Conservation (phyloP, 2,797 vertebrate genomes). For the Psittacula echo region DNA sequence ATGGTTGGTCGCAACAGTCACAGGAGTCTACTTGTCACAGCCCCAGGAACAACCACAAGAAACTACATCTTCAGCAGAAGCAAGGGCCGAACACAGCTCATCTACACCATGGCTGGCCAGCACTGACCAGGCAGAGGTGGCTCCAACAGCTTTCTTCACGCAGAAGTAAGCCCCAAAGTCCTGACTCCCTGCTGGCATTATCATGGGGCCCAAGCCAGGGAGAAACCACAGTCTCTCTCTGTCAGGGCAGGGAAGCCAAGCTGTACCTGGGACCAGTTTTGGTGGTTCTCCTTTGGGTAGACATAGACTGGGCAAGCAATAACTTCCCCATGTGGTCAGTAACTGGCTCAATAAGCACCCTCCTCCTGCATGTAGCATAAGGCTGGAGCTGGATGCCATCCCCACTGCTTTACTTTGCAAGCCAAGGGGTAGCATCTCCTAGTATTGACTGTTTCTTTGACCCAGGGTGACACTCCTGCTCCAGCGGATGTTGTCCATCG, state of each 20-base stretch:
- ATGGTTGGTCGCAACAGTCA: conserved; percentile 87
- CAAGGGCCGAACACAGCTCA: not conserved
- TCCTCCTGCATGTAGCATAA: not conserved
- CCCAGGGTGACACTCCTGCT: conserved; percentile 83
- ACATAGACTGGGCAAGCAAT: not conserved
- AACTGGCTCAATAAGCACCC: not conserved
- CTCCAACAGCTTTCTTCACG: not conserved
- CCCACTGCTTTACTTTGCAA: not conserved
- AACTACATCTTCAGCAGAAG: not conserved
- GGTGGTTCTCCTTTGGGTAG: not conserved
- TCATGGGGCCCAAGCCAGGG: not conserved
- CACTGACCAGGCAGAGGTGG: not conserved
- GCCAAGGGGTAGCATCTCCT: not conserved
- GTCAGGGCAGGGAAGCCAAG: not conserved
- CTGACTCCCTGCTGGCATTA: not conserved
- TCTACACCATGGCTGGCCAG: not conserved
- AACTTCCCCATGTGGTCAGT: not conserved
- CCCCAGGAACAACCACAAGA: not conserved
- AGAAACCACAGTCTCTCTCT: not conserved
- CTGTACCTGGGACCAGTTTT: not conserved
- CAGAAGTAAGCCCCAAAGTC: conserved; percentile 61
- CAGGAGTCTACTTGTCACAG: conserved; percentile 41
- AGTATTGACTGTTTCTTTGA: not conserved
- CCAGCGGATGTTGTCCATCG: conserved; percentile 90
- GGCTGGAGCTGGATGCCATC: not conserved